These are phyloP conservation scores for Grantiella picta DNA, from an alignment of 2,113 vertebrate genomes.

Conservation along the genomic window DNA sequence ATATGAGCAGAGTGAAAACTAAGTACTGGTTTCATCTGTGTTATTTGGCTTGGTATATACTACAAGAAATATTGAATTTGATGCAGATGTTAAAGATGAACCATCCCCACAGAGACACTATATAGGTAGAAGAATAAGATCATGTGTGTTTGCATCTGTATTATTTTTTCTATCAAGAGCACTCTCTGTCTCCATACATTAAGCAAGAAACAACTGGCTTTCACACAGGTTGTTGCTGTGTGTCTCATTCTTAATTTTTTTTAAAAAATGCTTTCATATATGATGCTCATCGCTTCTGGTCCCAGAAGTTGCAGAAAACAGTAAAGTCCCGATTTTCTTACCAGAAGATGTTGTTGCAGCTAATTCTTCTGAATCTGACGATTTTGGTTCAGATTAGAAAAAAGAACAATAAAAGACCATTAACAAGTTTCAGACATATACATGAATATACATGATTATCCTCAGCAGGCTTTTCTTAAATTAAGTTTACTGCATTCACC, in stretches of 20 bases:
- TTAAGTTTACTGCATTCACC: background rate
- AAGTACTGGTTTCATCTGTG: background rate
- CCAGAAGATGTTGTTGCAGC: constrained; percentile 1
- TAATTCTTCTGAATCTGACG: background rate
- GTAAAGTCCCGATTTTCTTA: constrained; percentile 23
- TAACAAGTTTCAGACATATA: background rate
- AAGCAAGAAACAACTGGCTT: background rate
- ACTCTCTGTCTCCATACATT: background rate
- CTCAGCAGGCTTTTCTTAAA: background rate
- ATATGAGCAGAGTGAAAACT: background rate
- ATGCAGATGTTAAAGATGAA: background rate
- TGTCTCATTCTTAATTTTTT: background rate
- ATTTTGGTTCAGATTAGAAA: background rate
- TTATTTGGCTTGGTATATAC: background rate
- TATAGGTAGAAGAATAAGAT: background rate
- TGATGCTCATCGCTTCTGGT: background rate
- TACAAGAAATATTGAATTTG: background rate
- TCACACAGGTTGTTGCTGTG: background rate
- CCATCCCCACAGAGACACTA: background rate
- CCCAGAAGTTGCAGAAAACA: background rate
- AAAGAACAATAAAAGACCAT: background rate
- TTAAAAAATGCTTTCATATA: background rate
- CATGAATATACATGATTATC: background rate
- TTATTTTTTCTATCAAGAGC: background rate
- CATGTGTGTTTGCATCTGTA: background rate